Evolutionary conservation across 1,140 invertebrate genomes (phyloP), one percentile per base, ranked within the genome.

Genomic region (Bombyx mandarina): DNA sequence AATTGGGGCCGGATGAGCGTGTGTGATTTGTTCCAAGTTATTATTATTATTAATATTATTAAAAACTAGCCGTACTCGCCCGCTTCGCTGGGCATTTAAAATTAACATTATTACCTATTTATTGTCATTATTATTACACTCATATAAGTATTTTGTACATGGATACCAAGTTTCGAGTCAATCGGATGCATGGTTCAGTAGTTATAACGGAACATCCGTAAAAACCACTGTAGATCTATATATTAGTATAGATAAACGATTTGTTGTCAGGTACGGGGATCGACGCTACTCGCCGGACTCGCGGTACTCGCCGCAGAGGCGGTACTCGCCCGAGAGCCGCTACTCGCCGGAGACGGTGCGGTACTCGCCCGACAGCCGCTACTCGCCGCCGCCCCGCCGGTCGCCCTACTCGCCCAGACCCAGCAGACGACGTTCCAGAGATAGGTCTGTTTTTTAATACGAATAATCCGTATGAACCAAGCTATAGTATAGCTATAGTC

Each of bases 241-340:
- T 35, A 35, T 35, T 35, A 2, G 26, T 3, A 52, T 42, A 42
- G 8, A 35, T 1, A 18, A 42, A 8, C 43, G 3, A 4, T 52
- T 52, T 42, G 8, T 55, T 56, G 35, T 42, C 43, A 82, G 78
- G 52, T 83, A 80, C 45, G 65, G 56, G 55, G 79, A 81, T 52
- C 67, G 82, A 1, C 74, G 78, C 44, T 82, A 80, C 60, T 80
- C 76, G 42, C 76, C 77, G 7, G 77, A 79, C 8, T 75, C 73
- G 46, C 60, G 79, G 10, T 82, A 82, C 61, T 82, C 80, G 45
- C 81, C 79, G 1, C 77, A 73, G 57, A 73, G 70, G 26, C 70
- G 79, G 7, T 83, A 82, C 68, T 83, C 80, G 60, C 80, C 80
- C 1, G 76, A 73, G 26, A 70, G 70, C 51, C 66, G 74, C 5